Evolutionary conservation across 2,888 invertebrate genomes (phyloP).

Genomic region (Meta bourneti): DNA sequence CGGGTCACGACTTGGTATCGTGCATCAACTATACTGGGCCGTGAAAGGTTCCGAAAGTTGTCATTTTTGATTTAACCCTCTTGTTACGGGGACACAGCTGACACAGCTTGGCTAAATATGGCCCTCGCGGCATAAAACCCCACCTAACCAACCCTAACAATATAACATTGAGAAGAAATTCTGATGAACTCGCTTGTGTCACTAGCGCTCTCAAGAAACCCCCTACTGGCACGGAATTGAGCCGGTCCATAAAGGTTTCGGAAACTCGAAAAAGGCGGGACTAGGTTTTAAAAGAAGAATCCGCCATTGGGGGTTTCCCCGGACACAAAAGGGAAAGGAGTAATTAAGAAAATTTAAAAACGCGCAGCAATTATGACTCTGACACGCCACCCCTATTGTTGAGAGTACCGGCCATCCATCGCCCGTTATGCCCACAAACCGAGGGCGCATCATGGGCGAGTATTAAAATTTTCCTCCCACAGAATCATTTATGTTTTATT

Average conservation of each 20-base stretch:
- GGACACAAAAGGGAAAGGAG: conserved; percentile 41
- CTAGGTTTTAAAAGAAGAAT: conserved; percentile 14
- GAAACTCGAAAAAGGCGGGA: conserved; percentile 64
- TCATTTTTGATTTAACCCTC: no score
- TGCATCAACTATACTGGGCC: no score
- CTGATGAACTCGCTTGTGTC: background rate
- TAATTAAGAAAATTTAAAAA: conserved; percentile 65
- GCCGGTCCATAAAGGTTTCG: conserved; percentile 40
- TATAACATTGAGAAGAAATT: no score
- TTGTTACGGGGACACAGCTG: no score
- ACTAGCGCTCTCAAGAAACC: background rate
- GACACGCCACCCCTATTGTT: conserved; percentile 51
- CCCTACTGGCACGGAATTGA: background rate
- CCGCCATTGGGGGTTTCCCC: background rate
- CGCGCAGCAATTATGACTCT: conserved; percentile 43
- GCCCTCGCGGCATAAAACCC: no score
- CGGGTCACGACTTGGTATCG: no score
- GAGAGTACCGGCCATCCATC: background rate
- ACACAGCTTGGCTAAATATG: no score
- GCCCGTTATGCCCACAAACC: background rate
- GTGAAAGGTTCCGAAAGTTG: no score
- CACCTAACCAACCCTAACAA: no score
- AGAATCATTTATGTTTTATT: conserved; percentile 53
- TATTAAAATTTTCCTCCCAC: conserved; percentile 30
- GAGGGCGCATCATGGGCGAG: conserved; percentile 7